Base-by-base conservation (phyloP, 2,113 vertebrate genomes). In the Chionis minor region DNA sequence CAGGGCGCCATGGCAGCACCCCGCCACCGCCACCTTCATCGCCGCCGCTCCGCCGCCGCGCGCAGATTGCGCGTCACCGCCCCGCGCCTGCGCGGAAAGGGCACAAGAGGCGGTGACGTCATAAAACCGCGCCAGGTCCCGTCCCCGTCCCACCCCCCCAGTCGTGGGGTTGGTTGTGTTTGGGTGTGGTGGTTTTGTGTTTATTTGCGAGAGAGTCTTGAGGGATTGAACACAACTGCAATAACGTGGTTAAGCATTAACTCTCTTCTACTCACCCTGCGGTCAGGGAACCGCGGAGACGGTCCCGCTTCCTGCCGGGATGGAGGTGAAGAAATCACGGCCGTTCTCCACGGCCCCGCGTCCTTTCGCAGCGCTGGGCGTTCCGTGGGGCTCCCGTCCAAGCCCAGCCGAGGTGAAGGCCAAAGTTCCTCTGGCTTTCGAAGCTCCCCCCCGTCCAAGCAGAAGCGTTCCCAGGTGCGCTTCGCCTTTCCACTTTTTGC, bases 1-100 rank as follows among this genome's bases (percentile, higher is more conserved):
- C 93, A 99, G 98, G 86, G 99, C 99, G 11, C 99, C 99, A 65
- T 99, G 99, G 97, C 99, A 99, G 91, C 99, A 99, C 35, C 99
- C 99, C 21, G 99, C 99, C 42, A 99, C 99, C 13, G 99, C 99
- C 84, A 99, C 98, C 97, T 99, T 99, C 99, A 99, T 99, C 72
- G 75, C 97, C 87, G 13, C 59, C 38, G 23, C 51, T 27, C 23
- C 11, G 2, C 14, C 73, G 67, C 71, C 47, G 80, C 78, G 81
- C 80, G 8, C 30, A 4, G 18, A 58, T 45, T 10, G 0, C 0
- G 1, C 66, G 74, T 88, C 89, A 81, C 66, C 45, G 9, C 11
- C 6, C 24, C 1, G 38, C 62, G 32, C 49, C 11, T 51, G 49
- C 49, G 49, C 49, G 49, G 12, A 38, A 38, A 38, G 38, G 38